These are phyloP conservation scores for Falco concolor DNA, from an alignment of 2,797 vertebrate genomes.

Conservation along the genomic window DNA sequence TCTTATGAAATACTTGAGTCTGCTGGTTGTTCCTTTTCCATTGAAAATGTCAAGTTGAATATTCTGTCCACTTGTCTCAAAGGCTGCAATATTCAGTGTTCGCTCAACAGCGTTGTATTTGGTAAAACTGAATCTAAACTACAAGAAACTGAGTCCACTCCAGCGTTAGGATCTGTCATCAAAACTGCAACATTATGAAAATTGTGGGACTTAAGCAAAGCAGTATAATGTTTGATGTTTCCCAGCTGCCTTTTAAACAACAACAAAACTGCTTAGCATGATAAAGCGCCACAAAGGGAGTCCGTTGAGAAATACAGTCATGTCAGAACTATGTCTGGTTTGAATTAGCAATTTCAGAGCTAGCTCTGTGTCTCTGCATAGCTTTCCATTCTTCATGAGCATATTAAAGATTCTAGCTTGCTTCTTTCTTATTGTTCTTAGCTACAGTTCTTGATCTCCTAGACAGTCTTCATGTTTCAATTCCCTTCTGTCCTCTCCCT, in stretches of 20 bases:
- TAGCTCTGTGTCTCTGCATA: background rate
- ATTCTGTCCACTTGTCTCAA: background rate
- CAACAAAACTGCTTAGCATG: background rate
- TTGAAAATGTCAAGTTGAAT: background rate
- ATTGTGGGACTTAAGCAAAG: background rate
- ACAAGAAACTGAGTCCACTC: background rate
- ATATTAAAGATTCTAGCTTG: background rate
- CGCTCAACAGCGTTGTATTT: background rate
- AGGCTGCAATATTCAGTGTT: background rate
- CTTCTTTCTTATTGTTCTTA: background rate
- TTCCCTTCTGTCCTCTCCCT: background rate
- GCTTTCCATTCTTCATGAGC: background rate
- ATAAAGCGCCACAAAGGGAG: background rate
- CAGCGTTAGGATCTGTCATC: background rate
- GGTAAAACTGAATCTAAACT: background rate
- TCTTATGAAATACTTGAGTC: background rate
- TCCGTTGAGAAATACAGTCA: background rate
- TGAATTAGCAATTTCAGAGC: background rate
- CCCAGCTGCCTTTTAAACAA: slow-evolving; percentile 7
- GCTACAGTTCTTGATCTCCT: background rate
- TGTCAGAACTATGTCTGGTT: slow-evolving; percentile 8
- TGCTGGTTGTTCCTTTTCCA: background rate
- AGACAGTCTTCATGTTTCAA: background rate
- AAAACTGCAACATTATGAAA: background rate
- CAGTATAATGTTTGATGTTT: background rate